Base-by-base conservation (phyloP, 2,888 invertebrate species). In the Poecilus cupreus region DNA sequence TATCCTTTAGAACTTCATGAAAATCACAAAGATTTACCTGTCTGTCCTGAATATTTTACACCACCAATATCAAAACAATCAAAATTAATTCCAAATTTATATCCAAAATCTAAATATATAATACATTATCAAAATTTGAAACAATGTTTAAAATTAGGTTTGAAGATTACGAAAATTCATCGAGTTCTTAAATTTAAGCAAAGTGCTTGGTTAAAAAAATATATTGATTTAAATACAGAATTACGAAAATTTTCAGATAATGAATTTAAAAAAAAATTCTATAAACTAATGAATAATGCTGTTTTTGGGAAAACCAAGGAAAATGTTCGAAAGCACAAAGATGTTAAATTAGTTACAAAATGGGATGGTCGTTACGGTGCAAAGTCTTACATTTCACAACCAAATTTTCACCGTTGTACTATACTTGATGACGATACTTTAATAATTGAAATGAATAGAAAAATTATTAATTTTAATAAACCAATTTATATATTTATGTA, bases 1-100 rank as follows among this genome's bases (percentile, higher is more conserved):
- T 88, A 89, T 83, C 88, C 88, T 3, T 26, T 83, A 18, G 82
- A 85, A 32, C 81, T 88, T 22, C 87, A 88, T 76, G 84, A 86
- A 11, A 13, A 20, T 11, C 88, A 82, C 51, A 79, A 79, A 54
- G 78, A 82, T 79, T 79, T 78, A 70, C 78, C 70, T 8, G 26
- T 78, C 2, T 64, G 37, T 32, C 78, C 82, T 46, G 74, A 82
- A 49, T 49, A 82, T 37, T 39, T 82, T 11, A 60, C 74, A 39
- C 80, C 80, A 18, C 49, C 80, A 32, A 37, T 51, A 16, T 68
- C 68, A 68, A 68, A 82, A 13, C 84, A 26, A 5, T 13, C 57
- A 16, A 83, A 83, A 83, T 83, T 85, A 32, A 18, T 84, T 16
- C 76, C 83, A 10, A 84, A 83, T 49, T 82, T 84, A 22, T 20